These are phyloP conservation scores for Aspidiotus destructor DNA, from an alignment of 2,888 invertebrate species.

Conservation along the genomic window DNA sequence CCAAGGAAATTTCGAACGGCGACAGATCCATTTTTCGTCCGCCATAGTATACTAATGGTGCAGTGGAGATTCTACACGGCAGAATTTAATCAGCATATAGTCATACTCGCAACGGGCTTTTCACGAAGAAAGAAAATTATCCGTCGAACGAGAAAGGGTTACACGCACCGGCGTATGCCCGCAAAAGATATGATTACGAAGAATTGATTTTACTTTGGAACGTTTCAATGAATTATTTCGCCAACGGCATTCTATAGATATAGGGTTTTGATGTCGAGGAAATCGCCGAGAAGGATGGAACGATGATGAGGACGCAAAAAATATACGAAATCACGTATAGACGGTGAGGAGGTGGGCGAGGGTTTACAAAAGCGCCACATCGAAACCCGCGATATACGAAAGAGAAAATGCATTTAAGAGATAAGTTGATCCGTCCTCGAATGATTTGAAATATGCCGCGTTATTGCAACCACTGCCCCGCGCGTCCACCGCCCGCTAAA, in stretches of 20 bases:
- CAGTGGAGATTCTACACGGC: no score
- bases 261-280: slow-evolving; percentile 20
- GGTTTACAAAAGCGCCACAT: no score
- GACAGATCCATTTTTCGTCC: no score
- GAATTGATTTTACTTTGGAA: slow-evolving; percentile 33
- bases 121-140: no score
- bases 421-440: slow-evolving; percentile 32
- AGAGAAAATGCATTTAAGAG: slow-evolving; percentile 32
- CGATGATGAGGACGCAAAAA: slow-evolving; percentile 14
- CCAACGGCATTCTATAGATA: slow-evolving; percentile 24
- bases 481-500: slow-evolving; percentile 5
- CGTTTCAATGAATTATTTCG: slow-evolving; percentile 32
- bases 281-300: slow-evolving; percentile 8
- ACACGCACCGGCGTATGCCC: slow-evolving; percentile 14
- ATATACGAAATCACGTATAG: neutral
- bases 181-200: slow-evolving; percentile 30
- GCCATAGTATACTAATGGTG: no score
- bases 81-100: no score
- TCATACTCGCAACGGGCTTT: no score
- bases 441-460: slow-evolving; percentile 26
- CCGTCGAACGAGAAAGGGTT: neutral
- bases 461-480: neutral
- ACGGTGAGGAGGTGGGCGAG: no score
- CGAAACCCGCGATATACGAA: neutral
- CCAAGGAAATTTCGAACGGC: no score